Percentiles rank a stretch among this genome's conserved stretches.
Evolutionary conservation across 2,113 vertebrate species (phyloP).

Genomic region (Stigmatopora nigra): DNA sequence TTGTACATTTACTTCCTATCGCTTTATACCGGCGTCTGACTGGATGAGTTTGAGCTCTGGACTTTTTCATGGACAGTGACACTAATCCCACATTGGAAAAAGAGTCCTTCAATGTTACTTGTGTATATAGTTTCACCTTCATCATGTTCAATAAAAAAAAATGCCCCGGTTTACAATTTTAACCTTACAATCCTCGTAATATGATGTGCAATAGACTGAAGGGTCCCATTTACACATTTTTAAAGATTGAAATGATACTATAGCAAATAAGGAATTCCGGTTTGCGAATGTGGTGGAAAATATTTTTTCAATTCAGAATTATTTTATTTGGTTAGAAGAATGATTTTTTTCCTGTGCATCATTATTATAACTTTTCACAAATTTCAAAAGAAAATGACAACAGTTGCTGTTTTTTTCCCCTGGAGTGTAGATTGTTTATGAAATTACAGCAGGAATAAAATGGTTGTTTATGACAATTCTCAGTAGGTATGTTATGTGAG

Average conservation of each 20-base stretch:
- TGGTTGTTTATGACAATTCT: not conserved
- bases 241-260: conserved; percentile 4
- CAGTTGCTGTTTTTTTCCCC: not conserved
- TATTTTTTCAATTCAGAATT: conserved; percentile 9
- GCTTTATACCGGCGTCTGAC: conserved; percentile 96
- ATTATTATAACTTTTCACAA: not conserved
- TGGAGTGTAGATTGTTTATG: not conserved
- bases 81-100: conserved; percentile 12
- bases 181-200: conserved; percentile 16
- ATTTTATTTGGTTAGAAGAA: not conserved
- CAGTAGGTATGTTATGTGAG: not conserved
- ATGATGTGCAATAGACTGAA: conserved; percentile 9
- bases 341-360: not conserved
- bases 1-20: conserved; percentile 99
- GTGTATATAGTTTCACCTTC: conserved; percentile 76
- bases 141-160: conserved; percentile 66
- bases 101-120: conserved; percentile 52
- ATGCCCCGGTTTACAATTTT: conserved; percentile 50
- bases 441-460: not conserved
- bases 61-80: conserved; percentile 55
- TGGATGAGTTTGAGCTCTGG: conserved; percentile 32
- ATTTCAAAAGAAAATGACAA: not conserved
- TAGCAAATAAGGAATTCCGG: conserved; percentile 1
- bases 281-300: conserved; percentile 37
- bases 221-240: not conserved